Percentiles rank a stretch among this genome's conserved stretches.
Conservation (phyloP, 2,797 vertebrate species). For the Cyprinella venusta region DNA sequence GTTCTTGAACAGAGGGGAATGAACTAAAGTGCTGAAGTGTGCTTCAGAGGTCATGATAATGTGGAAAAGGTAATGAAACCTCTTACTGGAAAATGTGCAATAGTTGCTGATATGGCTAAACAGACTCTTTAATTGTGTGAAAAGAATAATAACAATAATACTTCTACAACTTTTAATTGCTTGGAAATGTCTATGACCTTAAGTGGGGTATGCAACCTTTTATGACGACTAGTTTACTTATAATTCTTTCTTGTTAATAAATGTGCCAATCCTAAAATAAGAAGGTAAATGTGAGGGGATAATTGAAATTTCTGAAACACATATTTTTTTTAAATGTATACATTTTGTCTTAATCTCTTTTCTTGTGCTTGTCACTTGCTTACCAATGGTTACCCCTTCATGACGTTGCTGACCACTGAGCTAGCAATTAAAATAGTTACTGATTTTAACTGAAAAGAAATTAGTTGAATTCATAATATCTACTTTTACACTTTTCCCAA, state of each 20-base stretch:
- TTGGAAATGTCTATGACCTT: not conserved
- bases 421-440: not conserved
- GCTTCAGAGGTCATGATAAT: slow-evolving; percentile 49
- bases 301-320: not conserved
- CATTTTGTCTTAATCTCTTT: not conserved
- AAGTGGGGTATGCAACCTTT: not conserved
- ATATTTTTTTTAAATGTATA: too few species aligned
- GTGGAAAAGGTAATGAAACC: slow-evolving; percentile 29
- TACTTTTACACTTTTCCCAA: not conserved
- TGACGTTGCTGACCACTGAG: not conserved
- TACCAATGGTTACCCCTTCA: not conserved
- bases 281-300: not conserved
- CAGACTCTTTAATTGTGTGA: not conserved
- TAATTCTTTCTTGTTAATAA: too few species aligned
- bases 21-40: slow-evolving; percentile 20
- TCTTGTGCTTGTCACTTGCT: not conserved
- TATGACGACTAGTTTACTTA: not conserved
- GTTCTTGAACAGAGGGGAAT: slow-evolving; percentile 17
- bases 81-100: slow-evolving; percentile 40
- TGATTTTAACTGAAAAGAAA: not conserved
- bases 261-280: not conserved
- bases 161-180: not conserved
- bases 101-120: not conserved
- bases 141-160: not conserved
- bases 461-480: not conserved